phyloP scores from a whole-genome alignment of 2,888 invertebrate genomes.

The Taphrorychus bicolor region DNA sequence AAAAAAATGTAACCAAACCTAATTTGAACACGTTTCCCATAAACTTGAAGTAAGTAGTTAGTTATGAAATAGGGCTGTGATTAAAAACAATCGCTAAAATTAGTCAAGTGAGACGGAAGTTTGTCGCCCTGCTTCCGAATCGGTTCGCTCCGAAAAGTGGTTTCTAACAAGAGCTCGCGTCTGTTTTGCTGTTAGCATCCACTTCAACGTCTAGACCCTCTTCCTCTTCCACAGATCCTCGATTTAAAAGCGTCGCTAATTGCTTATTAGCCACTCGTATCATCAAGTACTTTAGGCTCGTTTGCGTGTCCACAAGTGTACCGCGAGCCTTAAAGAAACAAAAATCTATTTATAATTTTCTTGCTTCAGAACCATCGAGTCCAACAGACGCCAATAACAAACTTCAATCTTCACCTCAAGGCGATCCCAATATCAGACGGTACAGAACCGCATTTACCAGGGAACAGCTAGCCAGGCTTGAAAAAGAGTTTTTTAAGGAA shows the following conservation, averaged over 20 bases:
- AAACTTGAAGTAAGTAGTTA: too few species aligned
- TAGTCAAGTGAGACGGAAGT: conserved; percentile 42
- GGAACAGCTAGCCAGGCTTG: conserved; percentile 89
- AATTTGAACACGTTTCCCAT: not conserved
- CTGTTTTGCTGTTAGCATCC: conserved; percentile 47
- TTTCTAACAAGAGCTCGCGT: conserved; percentile 50
- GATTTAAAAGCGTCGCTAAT: conserved; percentile 20
- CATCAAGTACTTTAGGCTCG: not conserved
- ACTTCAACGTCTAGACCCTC: conserved; percentile 46
- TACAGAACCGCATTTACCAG: conserved; percentile 97
- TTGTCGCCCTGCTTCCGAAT: conserved; percentile 58
- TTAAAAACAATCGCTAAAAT: conserved; percentile 8
- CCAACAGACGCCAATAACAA: not conserved
- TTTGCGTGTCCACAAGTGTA: not conserved
- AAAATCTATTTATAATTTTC: not conserved
- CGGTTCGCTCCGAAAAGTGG: conserved; percentile 26
- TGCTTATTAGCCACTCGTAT: conserved; percentile 20
- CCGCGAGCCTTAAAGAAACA: not conserved
- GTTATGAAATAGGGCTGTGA: not conserved
- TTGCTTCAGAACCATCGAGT: conserved; percentile 1
- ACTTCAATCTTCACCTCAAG: conserved; percentile 31
- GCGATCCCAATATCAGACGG: conserved; percentile 77
- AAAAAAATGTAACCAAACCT: not conserved
- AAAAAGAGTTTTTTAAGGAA: conserved; percentile 96
- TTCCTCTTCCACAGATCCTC: conserved; percentile 22